phyloP scores from a whole-genome alignment of 2,797 vertebrate genomes.

The Pelodytes ibericus region DNA sequence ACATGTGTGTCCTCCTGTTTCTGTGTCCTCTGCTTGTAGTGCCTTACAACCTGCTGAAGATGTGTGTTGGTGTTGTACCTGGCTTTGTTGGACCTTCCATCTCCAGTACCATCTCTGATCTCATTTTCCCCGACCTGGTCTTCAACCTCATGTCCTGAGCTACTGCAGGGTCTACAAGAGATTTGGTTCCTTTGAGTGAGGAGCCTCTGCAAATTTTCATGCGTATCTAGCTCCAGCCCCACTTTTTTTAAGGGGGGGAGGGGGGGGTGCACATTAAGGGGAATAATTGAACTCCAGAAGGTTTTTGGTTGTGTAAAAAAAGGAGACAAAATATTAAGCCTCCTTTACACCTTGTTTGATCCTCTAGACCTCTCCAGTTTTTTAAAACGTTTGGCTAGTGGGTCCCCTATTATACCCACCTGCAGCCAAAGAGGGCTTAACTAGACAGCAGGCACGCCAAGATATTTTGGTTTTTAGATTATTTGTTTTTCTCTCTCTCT shows the following conservation, averaged over 20 bases:
- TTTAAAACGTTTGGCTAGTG: neutral
- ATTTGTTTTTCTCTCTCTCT: no score
- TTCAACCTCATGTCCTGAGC: neutral
- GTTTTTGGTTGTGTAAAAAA: no score
- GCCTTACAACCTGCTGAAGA: conserved; percentile 94
- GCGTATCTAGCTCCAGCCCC: neutral
- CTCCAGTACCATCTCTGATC: neutral
- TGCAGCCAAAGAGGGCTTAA: neutral
- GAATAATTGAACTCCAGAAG: no score
- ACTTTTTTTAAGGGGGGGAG: no score
- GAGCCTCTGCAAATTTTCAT: neutral
- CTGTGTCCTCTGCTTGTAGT: conserved; percentile 95
- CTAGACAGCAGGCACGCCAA: neutral
- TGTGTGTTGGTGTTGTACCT: conserved; percentile 66
- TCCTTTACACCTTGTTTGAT: neutral
- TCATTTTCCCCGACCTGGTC: neutral
- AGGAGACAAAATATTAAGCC: no score
- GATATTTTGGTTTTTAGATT: no score
- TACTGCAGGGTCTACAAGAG: neutral
- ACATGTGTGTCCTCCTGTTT: conserved; percentile 74
- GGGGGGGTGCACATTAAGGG: no score
- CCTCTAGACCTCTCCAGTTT: conserved; percentile 7
- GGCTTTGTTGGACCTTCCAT: no score
- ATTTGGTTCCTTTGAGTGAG: neutral
- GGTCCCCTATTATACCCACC: no score